phyloP scores from a whole-genome alignment of 92 coral and sea anemone species.

The Meandrina meandrites region DNA sequence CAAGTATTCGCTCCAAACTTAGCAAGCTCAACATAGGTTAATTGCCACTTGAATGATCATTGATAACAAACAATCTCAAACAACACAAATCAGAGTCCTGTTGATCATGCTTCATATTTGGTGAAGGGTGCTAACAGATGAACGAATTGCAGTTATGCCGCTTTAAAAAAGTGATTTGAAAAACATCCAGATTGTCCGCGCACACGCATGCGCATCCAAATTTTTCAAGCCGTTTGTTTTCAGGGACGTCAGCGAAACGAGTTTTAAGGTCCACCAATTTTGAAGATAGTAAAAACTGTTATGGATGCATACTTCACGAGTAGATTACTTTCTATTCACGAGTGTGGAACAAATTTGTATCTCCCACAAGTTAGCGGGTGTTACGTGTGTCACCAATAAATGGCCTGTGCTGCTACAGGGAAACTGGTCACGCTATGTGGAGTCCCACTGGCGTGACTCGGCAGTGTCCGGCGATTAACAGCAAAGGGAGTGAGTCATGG shows the following conservation, averaged over 20 bases:
- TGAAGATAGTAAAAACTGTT: neutral
- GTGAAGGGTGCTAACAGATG: neutral
- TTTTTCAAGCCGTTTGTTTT: neutral
- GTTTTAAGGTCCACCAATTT: neutral
- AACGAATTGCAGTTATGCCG: neutral
- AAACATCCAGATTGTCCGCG: neutral
- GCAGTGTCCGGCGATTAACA: neutral
- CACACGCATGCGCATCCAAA: neutral
- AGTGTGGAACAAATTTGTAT: neutral
- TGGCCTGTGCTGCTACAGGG: neutral
- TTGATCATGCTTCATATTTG: neutral
- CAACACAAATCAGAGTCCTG: neutral
- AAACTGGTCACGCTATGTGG: neutral
- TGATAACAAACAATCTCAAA: neutral
- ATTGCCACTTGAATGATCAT: neutral
- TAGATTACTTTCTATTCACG: neutral
- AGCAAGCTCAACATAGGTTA: neutral
- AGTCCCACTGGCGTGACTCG: conserved; percentile 7
- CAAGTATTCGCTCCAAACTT: neutral
- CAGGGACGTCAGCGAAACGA: neutral
- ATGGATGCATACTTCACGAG: neutral
- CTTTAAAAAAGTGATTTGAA: neutral
- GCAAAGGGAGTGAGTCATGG: neutral
- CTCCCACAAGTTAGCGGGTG: conserved; percentile 1
- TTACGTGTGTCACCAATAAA: neutral